Percentiles rank a stretch among this genome's conserved stretches.
These are phyloP conservation scores for Pachliopta kotzebuea DNA, from an alignment of 2,888 invertebrate genomes.

Conservation along the genomic window DNA sequence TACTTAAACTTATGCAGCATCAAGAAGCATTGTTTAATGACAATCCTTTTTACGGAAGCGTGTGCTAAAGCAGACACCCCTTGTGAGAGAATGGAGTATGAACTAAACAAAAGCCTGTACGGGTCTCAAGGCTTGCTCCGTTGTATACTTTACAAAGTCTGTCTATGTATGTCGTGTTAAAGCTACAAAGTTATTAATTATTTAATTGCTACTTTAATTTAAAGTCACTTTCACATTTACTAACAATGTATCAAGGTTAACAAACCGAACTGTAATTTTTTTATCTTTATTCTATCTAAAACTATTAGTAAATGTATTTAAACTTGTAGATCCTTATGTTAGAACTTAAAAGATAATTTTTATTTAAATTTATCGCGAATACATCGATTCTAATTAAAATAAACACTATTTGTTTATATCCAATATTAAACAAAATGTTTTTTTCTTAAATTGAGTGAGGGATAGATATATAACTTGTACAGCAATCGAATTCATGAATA, in stretches of 20 bases:
- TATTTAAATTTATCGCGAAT: too few relatives aligned
- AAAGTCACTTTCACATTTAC: not conserved
- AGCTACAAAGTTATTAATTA: slow-evolving; percentile 1
- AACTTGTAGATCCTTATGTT: too few relatives aligned
- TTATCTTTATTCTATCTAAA: too few relatives aligned
- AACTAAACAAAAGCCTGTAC: slow-evolving; percentile 16
- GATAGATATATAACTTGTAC: not conserved
- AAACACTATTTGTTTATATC: too few relatives aligned
- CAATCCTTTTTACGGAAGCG: slow-evolving; percentile 20
- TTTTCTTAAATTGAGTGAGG: not conserved
- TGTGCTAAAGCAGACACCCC: slow-evolving; percentile 16
- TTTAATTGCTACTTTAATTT: not conserved
- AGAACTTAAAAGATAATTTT: too few relatives aligned
- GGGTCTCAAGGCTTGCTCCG: slow-evolving; percentile 11
- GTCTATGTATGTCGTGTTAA: slow-evolving; percentile 2
- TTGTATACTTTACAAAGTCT: slow-evolving; percentile 15
- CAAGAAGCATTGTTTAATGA: slow-evolving; percentile 6
- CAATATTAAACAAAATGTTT: too few relatives aligned
- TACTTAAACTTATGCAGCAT: not conserved
- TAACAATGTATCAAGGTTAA: too few relatives aligned
- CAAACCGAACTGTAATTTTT: too few relatives aligned
- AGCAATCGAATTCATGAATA: not conserved
- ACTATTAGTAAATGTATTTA: too few relatives aligned
- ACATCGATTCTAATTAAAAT: too few relatives aligned
- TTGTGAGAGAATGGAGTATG: slow-evolving; percentile 18